phyloP scores from a whole-genome alignment of 1,140 invertebrate genomes.

The Macrotrachela quadricornifera region DNA sequence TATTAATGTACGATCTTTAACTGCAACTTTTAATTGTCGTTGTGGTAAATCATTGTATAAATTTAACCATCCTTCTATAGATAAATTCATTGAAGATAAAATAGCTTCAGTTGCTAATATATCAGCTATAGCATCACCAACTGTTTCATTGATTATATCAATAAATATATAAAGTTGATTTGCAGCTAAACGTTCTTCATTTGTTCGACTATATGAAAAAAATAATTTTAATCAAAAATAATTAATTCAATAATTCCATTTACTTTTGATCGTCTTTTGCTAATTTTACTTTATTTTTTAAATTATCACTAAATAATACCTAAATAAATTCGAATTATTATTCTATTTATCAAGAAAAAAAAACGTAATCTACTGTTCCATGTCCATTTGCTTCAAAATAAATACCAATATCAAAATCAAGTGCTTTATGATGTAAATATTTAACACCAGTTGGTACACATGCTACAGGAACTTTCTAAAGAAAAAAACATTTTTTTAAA shows the following conservation, averaged over 20 bases:
- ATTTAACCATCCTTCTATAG: constrained; percentile 50
- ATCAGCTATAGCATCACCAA: constrained; percentile 89
- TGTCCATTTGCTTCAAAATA: constrained; percentile 99
- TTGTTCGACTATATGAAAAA: neutral
- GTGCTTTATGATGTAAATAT: constrained; percentile 73
- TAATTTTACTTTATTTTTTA: constrained; percentile 11
- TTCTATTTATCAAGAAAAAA: too few species aligned
- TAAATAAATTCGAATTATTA: neutral
- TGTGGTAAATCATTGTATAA: constrained; percentile 48
- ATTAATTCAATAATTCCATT: constrained; percentile 11
- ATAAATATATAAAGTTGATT: constrained; percentile 43
- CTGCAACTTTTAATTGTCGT: constrained; percentile 15
- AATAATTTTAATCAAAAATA: too few species aligned
- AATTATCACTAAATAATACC: constrained; percentile 25
- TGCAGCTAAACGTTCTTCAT: constrained; percentile 30
- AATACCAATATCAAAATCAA: constrained; percentile 72
- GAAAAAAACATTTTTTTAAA: neutral
- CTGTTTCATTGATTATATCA: constrained; percentile 73
- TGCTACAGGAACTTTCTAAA: constrained; percentile 57
- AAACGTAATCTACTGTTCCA: constrained; percentile 47
- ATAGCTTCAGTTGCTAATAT: constrained; percentile 78
- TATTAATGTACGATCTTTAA: constrained; percentile 55
- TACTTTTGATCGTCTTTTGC: neutral
- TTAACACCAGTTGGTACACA: constrained; percentile 91
- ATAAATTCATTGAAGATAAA: constrained; percentile 54